Evolutionary conservation across 2,888 invertebrate genomes (phyloP), one percentile per base, ranked within the genome.

Genomic region (Cataglyphis livida): DNA sequence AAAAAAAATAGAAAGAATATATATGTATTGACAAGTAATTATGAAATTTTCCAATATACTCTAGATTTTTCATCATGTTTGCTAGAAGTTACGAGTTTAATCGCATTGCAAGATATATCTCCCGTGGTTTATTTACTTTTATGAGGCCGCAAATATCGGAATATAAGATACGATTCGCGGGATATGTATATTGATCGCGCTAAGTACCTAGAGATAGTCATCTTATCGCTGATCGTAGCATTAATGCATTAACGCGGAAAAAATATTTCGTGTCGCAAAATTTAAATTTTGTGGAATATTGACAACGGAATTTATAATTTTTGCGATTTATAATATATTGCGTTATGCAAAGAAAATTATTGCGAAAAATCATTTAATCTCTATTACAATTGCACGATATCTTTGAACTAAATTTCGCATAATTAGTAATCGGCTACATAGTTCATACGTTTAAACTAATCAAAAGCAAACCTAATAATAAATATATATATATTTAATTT

Each of bases 171-270:
- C 44, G 59, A 32, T 70, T 78, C 59, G 32, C 57, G 25, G 35
- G 25, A 44, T 51, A 51, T 59, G 35, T 35, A 71, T 79, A 79
- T 79, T 79, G 78, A 79, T 79, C 70, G 48, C 18, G 32, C 71
- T 48, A 79, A 79, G 70, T 59, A 70, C 78, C 61, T 71, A 35
- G 35, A 79, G 78, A 71, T 79, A 79, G 48, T 61, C 71, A 79
- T 71, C 78, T 70, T 59, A 18, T 59, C 70, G 25, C 71, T 44
- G 61, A 79, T 79, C 71, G 70, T 78, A 70, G 21, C 44, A n/a
- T 48, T 59, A 78, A 70, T 61, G 59, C 48, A n/a, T 51, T 51
- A 51, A 70, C 21, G 57, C 44, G 59, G 5, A 32, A 71, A 59
- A 7, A 70, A 25, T 5, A 35, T 61, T 35, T 61, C 59, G 12